phyloP scores from a whole-genome alignment of 2,113 vertebrate species.

The Picathartes gymnocephalus region DNA sequence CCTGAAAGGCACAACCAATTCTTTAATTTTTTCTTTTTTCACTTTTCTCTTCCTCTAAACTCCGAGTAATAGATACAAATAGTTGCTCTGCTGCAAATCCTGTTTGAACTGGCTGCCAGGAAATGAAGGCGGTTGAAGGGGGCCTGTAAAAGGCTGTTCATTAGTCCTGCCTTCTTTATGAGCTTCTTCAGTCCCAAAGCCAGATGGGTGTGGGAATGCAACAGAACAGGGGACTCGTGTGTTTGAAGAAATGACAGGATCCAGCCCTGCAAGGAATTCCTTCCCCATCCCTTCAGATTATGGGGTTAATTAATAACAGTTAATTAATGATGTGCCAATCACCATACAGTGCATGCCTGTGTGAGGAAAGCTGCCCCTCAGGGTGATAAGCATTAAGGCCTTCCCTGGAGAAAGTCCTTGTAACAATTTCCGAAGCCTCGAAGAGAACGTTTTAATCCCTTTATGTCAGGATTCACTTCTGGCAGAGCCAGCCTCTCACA shows the following conservation, averaged over 20 bases:
- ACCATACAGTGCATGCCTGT: background rate
- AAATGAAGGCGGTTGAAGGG: background rate
- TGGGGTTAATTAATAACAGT: constrained; percentile 43
- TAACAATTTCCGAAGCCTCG: background rate
- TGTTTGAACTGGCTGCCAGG: background rate
- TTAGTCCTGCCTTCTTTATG: background rate
- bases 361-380: background rate
- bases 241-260: background rate
- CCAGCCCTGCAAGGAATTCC: background rate
- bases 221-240: background rate
- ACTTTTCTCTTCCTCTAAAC: background rate
- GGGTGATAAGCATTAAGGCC: background rate
- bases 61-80: background rate
- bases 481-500: background rate
- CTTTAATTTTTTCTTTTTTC: background rate
- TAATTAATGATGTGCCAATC: constrained; percentile 37
- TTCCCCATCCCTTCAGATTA: background rate
- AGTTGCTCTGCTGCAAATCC: background rate
- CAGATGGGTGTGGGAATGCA: background rate
- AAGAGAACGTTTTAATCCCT: background rate
- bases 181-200: background rate
- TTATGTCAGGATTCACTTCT: background rate
- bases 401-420: background rate
- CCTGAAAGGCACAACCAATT: background rate
- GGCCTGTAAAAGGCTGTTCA: background rate